phyloP scores from a whole-genome alignment of 2,888 invertebrate species.

The Gibbula magus region DNA sequence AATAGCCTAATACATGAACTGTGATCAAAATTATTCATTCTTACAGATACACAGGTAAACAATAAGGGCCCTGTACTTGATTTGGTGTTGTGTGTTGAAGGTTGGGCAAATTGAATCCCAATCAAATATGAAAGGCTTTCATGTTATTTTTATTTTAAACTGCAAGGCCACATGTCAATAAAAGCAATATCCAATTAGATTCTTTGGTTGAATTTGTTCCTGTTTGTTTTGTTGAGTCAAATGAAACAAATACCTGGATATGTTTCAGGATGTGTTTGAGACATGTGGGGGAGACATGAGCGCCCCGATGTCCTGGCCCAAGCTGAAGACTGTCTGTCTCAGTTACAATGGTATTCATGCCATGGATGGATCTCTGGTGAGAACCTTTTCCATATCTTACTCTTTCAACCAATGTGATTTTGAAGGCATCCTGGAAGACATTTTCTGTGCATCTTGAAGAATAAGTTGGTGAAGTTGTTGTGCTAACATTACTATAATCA shows the following conservation, averaged over 20 bases:
- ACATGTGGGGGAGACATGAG: constrained; percentile 70
- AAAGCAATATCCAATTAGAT: too few species aligned
- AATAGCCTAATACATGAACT: too few species aligned
- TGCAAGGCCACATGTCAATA: neutral
- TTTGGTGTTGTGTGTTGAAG: too few species aligned
- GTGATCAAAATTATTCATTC: too few species aligned
- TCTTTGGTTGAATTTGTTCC: too few species aligned
- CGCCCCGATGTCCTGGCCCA: constrained; percentile 66
- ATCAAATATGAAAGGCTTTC: neutral
- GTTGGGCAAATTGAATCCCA: too few species aligned
- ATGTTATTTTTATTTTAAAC: neutral
- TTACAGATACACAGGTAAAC: too few species aligned
- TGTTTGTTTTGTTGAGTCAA: neutral
- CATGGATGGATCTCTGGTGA: constrained; percentile 70
- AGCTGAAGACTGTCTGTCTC: constrained; percentile 56
- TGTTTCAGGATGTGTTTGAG: constrained; percentile 69
- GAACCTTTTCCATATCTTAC: constrained; percentile 18
- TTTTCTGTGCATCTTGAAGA: too few species aligned
- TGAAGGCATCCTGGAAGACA: too few species aligned
- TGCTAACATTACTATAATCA: neutral
- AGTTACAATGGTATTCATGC: constrained; percentile 62
- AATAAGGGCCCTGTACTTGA: too few species aligned
- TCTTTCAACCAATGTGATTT: too few species aligned
- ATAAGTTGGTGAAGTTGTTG: neutral
- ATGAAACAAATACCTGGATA: neutral